Conservation (phyloP, 2,888 invertebrate genomes). For the Meiosimyza platycephala region DNA sequence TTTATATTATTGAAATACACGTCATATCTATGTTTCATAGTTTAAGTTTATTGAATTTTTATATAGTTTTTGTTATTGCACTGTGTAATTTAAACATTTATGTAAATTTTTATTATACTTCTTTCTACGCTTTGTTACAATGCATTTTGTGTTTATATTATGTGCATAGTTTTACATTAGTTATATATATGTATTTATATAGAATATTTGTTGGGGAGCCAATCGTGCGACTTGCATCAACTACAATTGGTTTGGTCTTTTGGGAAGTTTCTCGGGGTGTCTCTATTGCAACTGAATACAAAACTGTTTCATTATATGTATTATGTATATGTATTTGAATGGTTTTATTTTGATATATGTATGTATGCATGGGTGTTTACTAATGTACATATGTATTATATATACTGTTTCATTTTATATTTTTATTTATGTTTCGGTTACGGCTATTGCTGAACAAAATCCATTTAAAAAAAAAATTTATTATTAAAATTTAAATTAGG, state of each 20-base stretch:
- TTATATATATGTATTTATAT: background rate
- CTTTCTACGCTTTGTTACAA: too few species aligned
- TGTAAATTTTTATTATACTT: too few species aligned
- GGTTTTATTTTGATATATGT: background rate
- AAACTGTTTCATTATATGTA: constrained; percentile 33
- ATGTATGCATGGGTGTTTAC: background rate
- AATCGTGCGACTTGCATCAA: background rate
- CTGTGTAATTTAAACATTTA: too few species aligned
- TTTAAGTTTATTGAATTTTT: too few species aligned
- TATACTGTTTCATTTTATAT: background rate
- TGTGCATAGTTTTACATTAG: too few species aligned
- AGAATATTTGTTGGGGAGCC: constrained; percentile 24
- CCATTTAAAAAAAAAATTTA: too few species aligned
- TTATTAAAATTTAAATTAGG: too few species aligned
- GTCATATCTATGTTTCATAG: too few species aligned
- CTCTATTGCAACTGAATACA: constrained; percentile 49
- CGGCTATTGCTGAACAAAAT: too few species aligned
- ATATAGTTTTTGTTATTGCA: too few species aligned
- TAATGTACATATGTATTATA: background rate
- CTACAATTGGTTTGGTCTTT: constrained; percentile 48
- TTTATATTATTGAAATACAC: too few species aligned
- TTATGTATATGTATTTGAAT: background rate
- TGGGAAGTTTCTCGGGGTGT: constrained; percentile 44
- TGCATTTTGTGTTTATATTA: too few species aligned
- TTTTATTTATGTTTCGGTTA: background rate